phyloP scores from a whole-genome alignment of 2,797 vertebrate genomes.

The Tragopan temminckii region DNA sequence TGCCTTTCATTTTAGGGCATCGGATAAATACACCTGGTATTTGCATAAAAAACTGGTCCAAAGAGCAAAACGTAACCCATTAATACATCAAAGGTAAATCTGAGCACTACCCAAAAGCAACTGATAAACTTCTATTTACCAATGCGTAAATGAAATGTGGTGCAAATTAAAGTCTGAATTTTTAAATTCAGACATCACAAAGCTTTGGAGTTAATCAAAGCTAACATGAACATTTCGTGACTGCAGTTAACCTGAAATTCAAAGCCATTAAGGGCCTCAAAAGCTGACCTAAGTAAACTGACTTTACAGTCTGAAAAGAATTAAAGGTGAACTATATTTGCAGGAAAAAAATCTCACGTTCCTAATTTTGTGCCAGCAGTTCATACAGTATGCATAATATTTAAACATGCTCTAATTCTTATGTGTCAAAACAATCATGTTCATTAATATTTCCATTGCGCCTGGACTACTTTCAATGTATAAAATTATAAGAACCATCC shows the following conservation, averaged over 20 bases:
- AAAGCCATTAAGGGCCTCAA: not conserved
- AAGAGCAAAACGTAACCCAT: slow-evolving; percentile 67
- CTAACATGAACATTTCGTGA: not conserved
- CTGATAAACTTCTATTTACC: slow-evolving; percentile 72
- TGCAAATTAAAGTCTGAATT: slow-evolving; percentile 59
- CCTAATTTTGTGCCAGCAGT: slow-evolving; percentile 53
- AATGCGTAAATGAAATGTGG: slow-evolving; percentile 68
- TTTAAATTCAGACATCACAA: not conserved
- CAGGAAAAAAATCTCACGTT: not conserved
- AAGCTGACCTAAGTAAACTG: not conserved
- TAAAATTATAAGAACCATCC: slow-evolving; percentile 57
- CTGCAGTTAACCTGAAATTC: not conserved
- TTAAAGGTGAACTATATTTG: not conserved
- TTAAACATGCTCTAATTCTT: slow-evolving; percentile 77
- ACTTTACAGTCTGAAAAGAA: not conserved
- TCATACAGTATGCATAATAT: slow-evolving; percentile 75
- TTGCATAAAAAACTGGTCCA: slow-evolving; percentile 71
- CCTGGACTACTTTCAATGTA: slow-evolving; percentile 29
- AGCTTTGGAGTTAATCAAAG: slow-evolving; percentile 14
- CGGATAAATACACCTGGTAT: slow-evolving; percentile 46
- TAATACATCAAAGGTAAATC: slow-evolving; percentile 78
- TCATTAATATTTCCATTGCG: slow-evolving; percentile 69
- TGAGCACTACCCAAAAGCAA: slow-evolving; percentile 75
- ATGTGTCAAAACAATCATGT: slow-evolving; percentile 74
- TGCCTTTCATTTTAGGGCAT: slow-evolving; percentile 18